Evolutionary conservation across 2,113 vertebrate genomes (phyloP), one percentile per base, ranked within the genome.

Genomic region (Nerophis lumbriciformis): DNA sequence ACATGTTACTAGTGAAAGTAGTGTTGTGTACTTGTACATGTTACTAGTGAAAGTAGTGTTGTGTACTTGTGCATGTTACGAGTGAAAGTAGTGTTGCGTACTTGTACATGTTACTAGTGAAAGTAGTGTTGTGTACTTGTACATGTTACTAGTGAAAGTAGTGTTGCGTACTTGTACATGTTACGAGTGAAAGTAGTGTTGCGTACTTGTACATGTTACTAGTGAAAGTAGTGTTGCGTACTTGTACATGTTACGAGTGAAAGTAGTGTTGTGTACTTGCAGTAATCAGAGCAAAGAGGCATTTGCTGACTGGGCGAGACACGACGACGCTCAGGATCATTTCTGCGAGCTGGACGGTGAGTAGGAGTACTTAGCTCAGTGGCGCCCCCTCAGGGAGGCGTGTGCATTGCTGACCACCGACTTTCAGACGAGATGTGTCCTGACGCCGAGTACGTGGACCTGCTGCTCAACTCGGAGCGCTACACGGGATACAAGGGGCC

Each of bases 341-440:
- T 99, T 99, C 88, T 99, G 96, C 85, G 96, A 96, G 77, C 91
- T 97, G 62, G 95, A 98, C 59, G 96, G 96, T 98, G 90, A 93
- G 88, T 63, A 51, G 14, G 9, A 36, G 5, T 15, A 42, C n/a
- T 62, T 47, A 9, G 5, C 53, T 8, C 16, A 16, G 10, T 13
- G 12, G 37, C 0, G 19, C 7, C 36, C 8, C 39, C 2, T 6
- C 21, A 4, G 21, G 51, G 6, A 11, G 2, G 3, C 0, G 12
- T 9, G 1, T 1, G 8, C n/a, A 11, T 12, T 13, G 51, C 51
- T 53, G 51, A 53, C 21, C 0, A 45, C 16, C 42, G 13, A 42
- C 21, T 60, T 74, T 45, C 83, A 98, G 95, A 98, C 84, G 95
- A 97, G 69, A 86, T 91, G 11, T 94, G 95, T 78, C 96, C 96